Evolutionary conservation across 2,888 invertebrate genomes (phyloP), one percentile per base, ranked within the genome.

Genomic region (Watsonalla cultraria): DNA sequence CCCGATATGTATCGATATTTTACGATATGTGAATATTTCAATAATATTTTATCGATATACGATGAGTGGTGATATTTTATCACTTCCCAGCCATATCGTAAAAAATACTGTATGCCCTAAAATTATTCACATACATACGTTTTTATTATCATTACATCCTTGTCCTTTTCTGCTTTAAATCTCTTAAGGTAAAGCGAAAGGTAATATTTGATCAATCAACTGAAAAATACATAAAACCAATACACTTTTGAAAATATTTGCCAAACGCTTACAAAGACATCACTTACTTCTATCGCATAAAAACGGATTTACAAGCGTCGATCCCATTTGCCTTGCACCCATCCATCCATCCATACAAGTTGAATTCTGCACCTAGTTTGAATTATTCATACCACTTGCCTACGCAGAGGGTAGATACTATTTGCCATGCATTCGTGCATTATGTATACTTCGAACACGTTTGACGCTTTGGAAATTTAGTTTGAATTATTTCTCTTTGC

Each of bases 381-480:
- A 82, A 86, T 85, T 74, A 86, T 85, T 82, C 82, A 85, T 82
- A 58, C 57, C 66, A 66, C 72, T 76, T 66, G 70, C 62, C 66
- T 67, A 70, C 64, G 67, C 70, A 67, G 70, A 67, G 68, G 63
- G 65, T 65, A 68, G 66, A 75, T 76, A 73, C 72, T 74, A 78
- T 80, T 79, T 76, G 75, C 73, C 76, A 82, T 83, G 82, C 78
- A 76, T 73, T 79, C 71, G 71, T 75, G 77, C 76, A 80, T 83
- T 79, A 82, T 81, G 82, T 70, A 77, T 64, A 74, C 68, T 72
- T 72, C 68, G 66, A 68, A 67, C 70, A 64, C 72, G 74, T 72
- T 70, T 66, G 68, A 68, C 72, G 70, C 61, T 65, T 65, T 61
- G 46, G 50, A 55, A 64, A 68, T 66, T 61, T 55, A 64, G 63